A percentile compares a stretch with the other conserved stretches of the same genome.
These are phyloP conservation scores for Montifringilla adamsi DNA, from an alignment of 2,113 vertebrate species.

Conservation along the genomic window DNA sequence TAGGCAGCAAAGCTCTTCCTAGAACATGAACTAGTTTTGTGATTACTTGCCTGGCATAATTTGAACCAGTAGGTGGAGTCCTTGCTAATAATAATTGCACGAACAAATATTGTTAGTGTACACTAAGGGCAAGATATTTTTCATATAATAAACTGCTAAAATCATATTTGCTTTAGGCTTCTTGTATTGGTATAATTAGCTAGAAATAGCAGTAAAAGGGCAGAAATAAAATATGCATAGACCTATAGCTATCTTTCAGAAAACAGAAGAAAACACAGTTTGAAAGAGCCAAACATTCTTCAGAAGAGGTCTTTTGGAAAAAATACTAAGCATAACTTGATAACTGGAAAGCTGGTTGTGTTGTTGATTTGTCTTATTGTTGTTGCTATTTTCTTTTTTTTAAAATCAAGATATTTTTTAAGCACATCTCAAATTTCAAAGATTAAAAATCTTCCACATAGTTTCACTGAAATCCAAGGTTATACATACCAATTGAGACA, in stretches of 20 bases:
- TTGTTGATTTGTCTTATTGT: neutral
- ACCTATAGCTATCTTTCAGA: conserved; percentile 49
- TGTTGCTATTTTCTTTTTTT: neutral
- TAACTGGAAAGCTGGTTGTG: neutral
- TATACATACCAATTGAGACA: neutral
- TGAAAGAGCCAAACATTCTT: conserved; percentile 46
- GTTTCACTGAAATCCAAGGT: neutral
- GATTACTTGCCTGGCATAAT: conserved; percentile 63
- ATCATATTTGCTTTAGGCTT: conserved; percentile 71
- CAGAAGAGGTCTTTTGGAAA: conserved; percentile 40
- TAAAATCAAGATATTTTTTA: neutral
- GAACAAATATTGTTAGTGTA: conserved; percentile 65
- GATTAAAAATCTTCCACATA: neutral
- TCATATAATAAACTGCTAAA: conserved; percentile 76
- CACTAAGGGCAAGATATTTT: conserved; percentile 67
- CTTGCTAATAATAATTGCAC: conserved; percentile 83
- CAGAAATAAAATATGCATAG: conserved; percentile 60
- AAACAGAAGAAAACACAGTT: conserved; percentile 61
- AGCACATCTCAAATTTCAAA: neutral
- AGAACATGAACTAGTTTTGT: neutral
- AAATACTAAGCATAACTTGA: conserved; percentile 7
- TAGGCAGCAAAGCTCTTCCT: conserved; percentile 17
- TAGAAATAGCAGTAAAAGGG: conserved; percentile 64
- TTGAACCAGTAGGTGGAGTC: conserved; percentile 86
- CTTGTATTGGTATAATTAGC: conserved; percentile 73